Conservation (phyloP, 2,888 invertebrate species). For the Epsilonema sp. region DNA sequence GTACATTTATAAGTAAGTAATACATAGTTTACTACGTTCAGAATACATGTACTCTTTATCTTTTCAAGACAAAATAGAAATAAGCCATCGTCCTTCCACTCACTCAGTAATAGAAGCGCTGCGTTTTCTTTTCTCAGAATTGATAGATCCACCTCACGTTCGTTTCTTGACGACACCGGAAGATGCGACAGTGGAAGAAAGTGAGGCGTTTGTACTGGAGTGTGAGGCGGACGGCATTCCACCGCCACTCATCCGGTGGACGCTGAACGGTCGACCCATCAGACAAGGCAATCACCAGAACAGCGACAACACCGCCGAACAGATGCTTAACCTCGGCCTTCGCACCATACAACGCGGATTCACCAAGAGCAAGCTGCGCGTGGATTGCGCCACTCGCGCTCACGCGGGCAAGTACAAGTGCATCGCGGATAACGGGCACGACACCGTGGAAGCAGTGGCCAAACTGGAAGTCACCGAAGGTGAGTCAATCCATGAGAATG, state of each 20-base stretch:
- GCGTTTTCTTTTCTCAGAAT: too few species aligned
- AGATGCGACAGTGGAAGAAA: background rate
- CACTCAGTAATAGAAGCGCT: too few species aligned
- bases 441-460: slow-evolving; percentile 19
- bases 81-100: too few species aligned
- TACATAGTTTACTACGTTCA: too few species aligned
- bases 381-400: slow-evolving; percentile 45
- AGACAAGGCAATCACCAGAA: slow-evolving; percentile 7
- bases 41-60: too few species aligned
- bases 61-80: too few species aligned
- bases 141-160: too few species aligned
- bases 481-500: background rate
- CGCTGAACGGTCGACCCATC: slow-evolving; percentile 41
- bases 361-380: slow-evolving; percentile 49
- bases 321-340: slow-evolving; percentile 1
- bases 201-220: slow-evolving; percentile 33
- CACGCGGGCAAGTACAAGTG: slow-evolving; percentile 55
- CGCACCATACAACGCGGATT: slow-evolving; percentile 23
- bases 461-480: slow-evolving; percentile 12
- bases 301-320: slow-evolving; percentile 3
- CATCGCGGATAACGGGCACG: slow-evolving; percentile 38
- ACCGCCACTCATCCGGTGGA: slow-evolving; percentile 57
- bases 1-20: too few species aligned
- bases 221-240: slow-evolving; percentile 58
- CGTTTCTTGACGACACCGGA: too few species aligned